phyloP scores from a whole-genome alignment of 2,888 invertebrate genomes.

The Drosophila nr. perissopoda region DNA sequence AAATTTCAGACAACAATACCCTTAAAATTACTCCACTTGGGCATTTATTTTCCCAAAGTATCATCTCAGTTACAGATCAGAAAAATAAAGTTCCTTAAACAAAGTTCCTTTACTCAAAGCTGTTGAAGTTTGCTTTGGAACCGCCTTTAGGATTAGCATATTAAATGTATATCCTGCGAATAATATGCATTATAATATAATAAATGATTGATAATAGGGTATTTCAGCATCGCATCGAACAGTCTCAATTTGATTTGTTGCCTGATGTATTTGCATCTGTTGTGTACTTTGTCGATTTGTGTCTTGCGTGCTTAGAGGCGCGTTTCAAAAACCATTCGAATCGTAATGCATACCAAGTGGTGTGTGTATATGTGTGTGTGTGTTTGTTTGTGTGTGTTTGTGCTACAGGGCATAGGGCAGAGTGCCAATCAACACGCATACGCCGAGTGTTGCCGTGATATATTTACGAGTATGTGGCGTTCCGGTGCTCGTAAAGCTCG shows the following conservation, averaged over 20 bases:
- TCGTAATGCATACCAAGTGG: slow-evolving; percentile 1
- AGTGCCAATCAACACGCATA: slow-evolving; percentile 72
- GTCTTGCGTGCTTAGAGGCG: slow-evolving; percentile 44
- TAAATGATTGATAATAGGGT: slow-evolving; percentile 4
- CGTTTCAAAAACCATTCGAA: slow-evolving; percentile 45
- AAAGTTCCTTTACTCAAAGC: no score
- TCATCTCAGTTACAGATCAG: rapidly evolving
- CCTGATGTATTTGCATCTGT: slow-evolving; percentile 18
- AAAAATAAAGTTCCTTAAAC: no score
- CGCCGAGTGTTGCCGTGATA: slow-evolving; percentile 49
- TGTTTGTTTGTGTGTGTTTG: neutral
- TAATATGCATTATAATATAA: neutral
- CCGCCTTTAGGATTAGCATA: neutral
- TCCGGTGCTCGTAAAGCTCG: slow-evolving; percentile 30
- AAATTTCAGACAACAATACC: neutral
- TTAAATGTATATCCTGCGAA: neutral
- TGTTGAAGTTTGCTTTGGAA: neutral
- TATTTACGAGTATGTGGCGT: slow-evolving; percentile 31
- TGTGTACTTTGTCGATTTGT: slow-evolving; percentile 55
- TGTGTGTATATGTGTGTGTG: neutral
- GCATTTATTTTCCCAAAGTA: neutral
- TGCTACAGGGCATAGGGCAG: slow-evolving; percentile 9
- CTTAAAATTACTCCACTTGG: neutral
- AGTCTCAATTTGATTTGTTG: slow-evolving; percentile 2
- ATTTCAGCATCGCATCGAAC: neutral